phyloP scores from a whole-genome alignment of 1,140 invertebrate species.

The Lineus longissimus region DNA sequence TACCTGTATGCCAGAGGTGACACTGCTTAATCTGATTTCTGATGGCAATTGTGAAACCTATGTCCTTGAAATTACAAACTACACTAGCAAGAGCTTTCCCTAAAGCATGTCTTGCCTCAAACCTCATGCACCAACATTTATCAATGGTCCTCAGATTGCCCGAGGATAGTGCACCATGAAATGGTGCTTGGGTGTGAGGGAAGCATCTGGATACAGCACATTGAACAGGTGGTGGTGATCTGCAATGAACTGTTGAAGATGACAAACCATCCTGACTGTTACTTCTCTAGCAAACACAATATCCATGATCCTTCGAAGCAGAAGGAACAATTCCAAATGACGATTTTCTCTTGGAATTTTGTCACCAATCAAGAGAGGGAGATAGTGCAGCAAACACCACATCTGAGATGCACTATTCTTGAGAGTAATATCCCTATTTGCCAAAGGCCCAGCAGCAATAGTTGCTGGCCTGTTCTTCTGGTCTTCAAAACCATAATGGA shows the following conservation, averaged over 20 bases:
- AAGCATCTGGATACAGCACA: background rate
- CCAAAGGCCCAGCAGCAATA: background rate
- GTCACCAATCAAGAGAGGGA: background rate
- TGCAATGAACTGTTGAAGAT: background rate
- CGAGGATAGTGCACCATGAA: conserved; percentile 1
- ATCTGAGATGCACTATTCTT: background rate
- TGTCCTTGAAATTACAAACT: background rate
- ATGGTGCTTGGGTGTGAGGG: background rate
- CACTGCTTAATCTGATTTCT: background rate
- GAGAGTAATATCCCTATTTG: background rate
- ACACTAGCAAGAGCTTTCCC: background rate
- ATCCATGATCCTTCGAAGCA: background rate
- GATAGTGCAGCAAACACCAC: conserved; percentile 1
- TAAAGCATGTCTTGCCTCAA: background rate
- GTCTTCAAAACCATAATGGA: background rate
- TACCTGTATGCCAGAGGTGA: no score
- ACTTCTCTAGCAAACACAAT: background rate
- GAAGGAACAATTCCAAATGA: background rate
- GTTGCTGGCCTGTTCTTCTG: background rate
- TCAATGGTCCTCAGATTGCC: background rate
- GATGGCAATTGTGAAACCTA: background rate
- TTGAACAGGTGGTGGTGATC: background rate
- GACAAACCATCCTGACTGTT: background rate
- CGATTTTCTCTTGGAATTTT: background rate
- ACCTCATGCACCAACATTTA: background rate